These are phyloP conservation scores for Habroteleia sp. DNA, from an alignment of 2,888 invertebrate species.

Conservation along the genomic window DNA sequence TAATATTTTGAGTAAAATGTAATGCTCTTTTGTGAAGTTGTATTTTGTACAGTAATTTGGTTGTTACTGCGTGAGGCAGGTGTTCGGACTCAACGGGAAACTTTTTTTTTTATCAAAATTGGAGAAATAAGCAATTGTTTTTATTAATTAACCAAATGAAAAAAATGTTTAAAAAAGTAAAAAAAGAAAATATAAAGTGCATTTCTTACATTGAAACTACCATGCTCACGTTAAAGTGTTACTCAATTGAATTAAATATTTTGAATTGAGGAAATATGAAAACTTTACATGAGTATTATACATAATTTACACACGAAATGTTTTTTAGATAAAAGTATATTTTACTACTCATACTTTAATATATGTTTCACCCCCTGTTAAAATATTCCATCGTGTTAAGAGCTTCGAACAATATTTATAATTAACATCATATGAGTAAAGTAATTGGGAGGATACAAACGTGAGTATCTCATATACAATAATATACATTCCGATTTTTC, in stretches of 20 bases:
- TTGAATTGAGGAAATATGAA: not conserved
- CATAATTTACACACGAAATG: slow-evolving; percentile 31
- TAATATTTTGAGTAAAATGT: slow-evolving; percentile 3
- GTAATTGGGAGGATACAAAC: slow-evolving; percentile 46
- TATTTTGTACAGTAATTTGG: slow-evolving; percentile 23
- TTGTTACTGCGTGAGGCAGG: slow-evolving; percentile 40
- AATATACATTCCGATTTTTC: slow-evolving; percentile 50
- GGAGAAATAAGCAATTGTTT: too few species aligned
- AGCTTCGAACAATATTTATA: slow-evolving; percentile 21
- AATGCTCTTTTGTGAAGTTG: slow-evolving; percentile 8
- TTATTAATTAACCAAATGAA: too few species aligned
- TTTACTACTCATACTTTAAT: not conserved
- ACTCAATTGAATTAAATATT: not conserved
- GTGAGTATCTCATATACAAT: slow-evolving; percentile 39
- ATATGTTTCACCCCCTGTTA: slow-evolving; percentile 5
- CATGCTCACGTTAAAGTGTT: too few species aligned
- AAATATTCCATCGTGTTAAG: slow-evolving; percentile 22
- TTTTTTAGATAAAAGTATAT: slow-evolving; percentile 27
- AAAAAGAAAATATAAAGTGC: too few species aligned
- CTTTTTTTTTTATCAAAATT: slow-evolving; percentile 14
- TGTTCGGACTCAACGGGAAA: slow-evolving; percentile 31
- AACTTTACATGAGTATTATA: slow-evolving; percentile 43
- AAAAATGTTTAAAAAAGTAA: too few species aligned
- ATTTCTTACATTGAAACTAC: too few species aligned
- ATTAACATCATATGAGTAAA: slow-evolving; percentile 28